These are phyloP conservation scores for Drosophila simulans DNA, from an alignment of 1,140 invertebrate genomes.

Conservation along the genomic window DNA sequence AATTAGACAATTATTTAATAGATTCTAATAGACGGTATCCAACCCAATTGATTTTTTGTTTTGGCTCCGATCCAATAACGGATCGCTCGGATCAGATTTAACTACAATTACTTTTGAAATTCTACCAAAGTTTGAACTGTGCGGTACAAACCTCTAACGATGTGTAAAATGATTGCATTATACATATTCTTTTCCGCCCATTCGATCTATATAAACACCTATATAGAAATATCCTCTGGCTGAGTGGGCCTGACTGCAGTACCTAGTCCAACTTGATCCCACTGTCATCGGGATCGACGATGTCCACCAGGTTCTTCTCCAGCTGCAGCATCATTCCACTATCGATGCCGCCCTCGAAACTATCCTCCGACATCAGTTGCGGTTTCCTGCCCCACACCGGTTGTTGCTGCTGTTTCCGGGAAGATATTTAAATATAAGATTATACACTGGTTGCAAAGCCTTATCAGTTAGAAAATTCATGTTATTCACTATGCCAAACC, in stretches of 20 bases:
- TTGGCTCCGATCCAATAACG: constrained; percentile 67
- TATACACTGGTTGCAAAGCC: background rate
- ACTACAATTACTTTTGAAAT: constrained; percentile 65
- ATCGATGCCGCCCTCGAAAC: constrained; percentile 75
- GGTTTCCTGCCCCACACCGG: constrained; percentile 58
- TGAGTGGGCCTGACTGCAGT: background rate
- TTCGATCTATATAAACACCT: constrained; percentile 36
- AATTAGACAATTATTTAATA: constrained; percentile 71
- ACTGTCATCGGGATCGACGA: constrained; percentile 78
- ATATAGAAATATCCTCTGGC: constrained; percentile 37
- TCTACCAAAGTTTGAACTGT: constrained; percentile 64
- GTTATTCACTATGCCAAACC: background rate
- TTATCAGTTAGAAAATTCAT: too few species aligned
- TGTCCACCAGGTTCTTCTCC: constrained; percentile 76
- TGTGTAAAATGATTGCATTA: constrained; percentile 61
- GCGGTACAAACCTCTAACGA: constrained; percentile 56
- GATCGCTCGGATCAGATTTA: constrained; percentile 54
- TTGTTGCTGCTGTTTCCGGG: constrained; percentile 15
- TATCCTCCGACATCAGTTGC: constrained; percentile 68
- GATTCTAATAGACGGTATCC: constrained; percentile 67
- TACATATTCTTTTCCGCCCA: constrained; percentile 34
- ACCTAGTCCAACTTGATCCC: constrained; percentile 74
- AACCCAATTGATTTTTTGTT: constrained; percentile 57
- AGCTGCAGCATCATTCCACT: constrained; percentile 76
- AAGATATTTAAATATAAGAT: background rate